Conservation (phyloP, 2,888 invertebrate genomes). For the Choreutis nemorana region DNA sequence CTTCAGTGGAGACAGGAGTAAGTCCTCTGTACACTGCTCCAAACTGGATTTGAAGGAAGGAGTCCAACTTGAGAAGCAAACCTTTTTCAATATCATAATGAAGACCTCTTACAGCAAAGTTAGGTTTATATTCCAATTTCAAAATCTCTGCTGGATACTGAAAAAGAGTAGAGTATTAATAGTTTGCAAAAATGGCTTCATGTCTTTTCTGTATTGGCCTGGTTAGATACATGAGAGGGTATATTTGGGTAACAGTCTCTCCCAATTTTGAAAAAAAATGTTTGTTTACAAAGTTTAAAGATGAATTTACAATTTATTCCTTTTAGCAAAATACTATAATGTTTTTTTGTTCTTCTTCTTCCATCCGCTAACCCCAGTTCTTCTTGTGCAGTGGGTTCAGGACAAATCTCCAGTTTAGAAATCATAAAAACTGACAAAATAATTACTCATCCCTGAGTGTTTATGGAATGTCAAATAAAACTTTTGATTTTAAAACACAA, state of each 20-base stretch:
- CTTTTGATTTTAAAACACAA: background rate
- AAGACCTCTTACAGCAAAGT: constrained; percentile 95
- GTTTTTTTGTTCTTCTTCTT: no score
- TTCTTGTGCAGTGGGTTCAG: no score
- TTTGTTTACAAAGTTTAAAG: no score
- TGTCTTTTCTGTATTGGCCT: no score
- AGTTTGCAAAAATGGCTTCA: no score
- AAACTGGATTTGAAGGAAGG: constrained; percentile 95
- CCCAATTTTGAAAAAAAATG: no score
- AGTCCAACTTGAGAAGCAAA: constrained; percentile 91
- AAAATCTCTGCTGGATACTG: constrained; percentile 90
- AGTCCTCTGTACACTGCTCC: constrained; percentile 92
- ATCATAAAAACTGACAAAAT: constrained; percentile 6
- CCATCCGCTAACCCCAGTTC: no score
- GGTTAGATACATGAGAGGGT: no score
- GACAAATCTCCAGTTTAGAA: no score
- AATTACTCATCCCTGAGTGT: constrained; percentile 3
- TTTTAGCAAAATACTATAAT: no score
- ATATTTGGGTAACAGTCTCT: no score
- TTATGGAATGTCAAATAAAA: constrained; percentile 1
- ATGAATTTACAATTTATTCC: no score
- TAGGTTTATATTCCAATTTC: constrained; percentile 85
- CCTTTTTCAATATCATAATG: constrained; percentile 98
- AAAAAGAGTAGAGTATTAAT: constrained; percentile 19
- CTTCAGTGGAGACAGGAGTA: constrained; percentile 80